These are phyloP conservation scores for Sinhomidia bicolor DNA, from an alignment of 2,888 invertebrate species.

Conservation along the genomic window DNA sequence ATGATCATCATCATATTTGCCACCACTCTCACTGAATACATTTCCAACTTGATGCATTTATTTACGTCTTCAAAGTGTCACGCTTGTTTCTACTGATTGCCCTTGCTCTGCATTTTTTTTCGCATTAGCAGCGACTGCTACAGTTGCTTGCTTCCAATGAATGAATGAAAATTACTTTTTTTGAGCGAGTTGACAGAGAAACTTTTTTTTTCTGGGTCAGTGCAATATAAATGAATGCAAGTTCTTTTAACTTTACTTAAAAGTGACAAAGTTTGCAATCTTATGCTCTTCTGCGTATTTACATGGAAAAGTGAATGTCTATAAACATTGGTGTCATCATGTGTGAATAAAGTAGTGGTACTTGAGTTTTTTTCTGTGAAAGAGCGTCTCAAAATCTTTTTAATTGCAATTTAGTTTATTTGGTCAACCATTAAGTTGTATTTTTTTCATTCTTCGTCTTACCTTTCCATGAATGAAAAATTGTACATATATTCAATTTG, in stretches of 20 bases:
- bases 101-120: slow-evolving; percentile 62
- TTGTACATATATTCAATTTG: too few relatives aligned
- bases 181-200: slow-evolving; percentile 18
- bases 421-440: too few relatives aligned
- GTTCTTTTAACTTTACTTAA: slow-evolving; percentile 36
- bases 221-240: slow-evolving; percentile 34
- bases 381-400: too few relatives aligned
- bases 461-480: too few relatives aligned
- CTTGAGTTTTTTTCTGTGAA: too few relatives aligned
- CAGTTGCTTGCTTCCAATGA: slow-evolving; percentile 40
- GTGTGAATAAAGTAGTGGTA: not conserved
- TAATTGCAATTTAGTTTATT: too few relatives aligned
- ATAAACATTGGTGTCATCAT: not conserved
- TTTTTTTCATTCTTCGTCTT: too few relatives aligned
- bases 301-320: not conserved
- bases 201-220: slow-evolving; percentile 52
- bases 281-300: not conserved
- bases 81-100: slow-evolving; percentile 61
- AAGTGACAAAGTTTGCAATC: slow-evolving; percentile 20
- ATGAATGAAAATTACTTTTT: slow-evolving; percentile 44
- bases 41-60: slow-evolving; percentile 37
- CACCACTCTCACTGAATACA: not conserved
- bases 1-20: not conserved
- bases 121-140: slow-evolving; percentile 45
- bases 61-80: slow-evolving; percentile 72